Conservation (phyloP, 2,888 invertebrate species). For the Synergus gifuensis region DNA sequence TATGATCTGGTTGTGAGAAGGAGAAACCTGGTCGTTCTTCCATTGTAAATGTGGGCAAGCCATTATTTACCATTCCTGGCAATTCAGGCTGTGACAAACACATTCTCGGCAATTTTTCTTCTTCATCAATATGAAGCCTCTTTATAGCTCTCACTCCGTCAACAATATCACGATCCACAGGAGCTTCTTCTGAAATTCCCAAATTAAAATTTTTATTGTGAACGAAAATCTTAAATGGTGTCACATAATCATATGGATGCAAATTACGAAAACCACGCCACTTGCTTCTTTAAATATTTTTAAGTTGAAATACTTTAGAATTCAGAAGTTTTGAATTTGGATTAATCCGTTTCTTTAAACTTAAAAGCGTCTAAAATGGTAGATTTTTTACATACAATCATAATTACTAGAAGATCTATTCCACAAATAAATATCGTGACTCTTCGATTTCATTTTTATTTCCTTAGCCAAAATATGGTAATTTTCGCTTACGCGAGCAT, state of each 20-base stretch:
- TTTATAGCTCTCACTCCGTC: constrained; percentile 57
- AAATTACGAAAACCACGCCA: too few species aligned
- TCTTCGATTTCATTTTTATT: background rate
- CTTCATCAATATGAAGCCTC: constrained; percentile 46
- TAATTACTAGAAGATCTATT: background rate
- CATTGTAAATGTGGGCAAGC: constrained; percentile 53
- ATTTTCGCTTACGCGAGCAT: background rate
- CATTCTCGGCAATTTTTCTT: constrained; percentile 64
- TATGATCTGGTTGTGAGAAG: constrained; percentile 92
- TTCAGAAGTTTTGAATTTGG: background rate
- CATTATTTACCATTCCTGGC: constrained; percentile 63
- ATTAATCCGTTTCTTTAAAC: background rate
- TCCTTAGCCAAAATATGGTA: background rate
- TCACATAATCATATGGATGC: too few species aligned
- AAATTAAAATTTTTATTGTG: background rate
- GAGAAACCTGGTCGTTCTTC: constrained; percentile 80
- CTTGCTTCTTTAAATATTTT: background rate
- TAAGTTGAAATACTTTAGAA: background rate
- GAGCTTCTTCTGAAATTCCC: background rate
- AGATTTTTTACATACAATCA: background rate
- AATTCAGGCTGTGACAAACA: constrained; percentile 77
- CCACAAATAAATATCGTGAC: background rate
- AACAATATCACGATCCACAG: constrained; percentile 54
- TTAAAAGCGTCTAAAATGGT: background rate
- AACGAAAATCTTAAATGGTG: too few species aligned